Evolutionary conservation across 2,888 invertebrate genomes (phyloP), one percentile per base, ranked within the genome.

Genomic region (Gastrophysa polygoni): DNA sequence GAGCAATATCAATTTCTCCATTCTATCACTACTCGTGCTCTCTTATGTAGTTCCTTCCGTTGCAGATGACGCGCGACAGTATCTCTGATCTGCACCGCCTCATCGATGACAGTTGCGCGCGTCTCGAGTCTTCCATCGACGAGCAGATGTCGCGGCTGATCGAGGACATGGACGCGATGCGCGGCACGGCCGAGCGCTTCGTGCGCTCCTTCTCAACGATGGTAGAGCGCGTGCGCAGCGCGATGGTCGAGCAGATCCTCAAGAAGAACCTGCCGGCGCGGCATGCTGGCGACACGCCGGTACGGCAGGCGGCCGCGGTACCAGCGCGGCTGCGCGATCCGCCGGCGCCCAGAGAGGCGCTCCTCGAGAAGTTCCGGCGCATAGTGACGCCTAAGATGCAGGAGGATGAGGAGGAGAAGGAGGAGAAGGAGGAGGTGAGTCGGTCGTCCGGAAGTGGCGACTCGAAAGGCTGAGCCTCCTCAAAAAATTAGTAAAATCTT

Each of bases 241-340:
- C 38, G 4, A 38, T 38, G 38, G 38, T 38, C 47, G 57, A 57
- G 52, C 52, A 57, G 50, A 43, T 51, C 2, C 38, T 64, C 29
- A 38, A 17, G 34, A 64, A 59, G 17, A 66, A 63, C 29, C 57
- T 67, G 6, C 60, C 60, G 17, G 61, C 63, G 1, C 55, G 49
- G 32, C 60, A 69, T 20, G 62, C 46, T 7, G 71, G 71, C 10
- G 70, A 71, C 57, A 71, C 71, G 16, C 71, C 71, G 0, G 54
- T 64, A 10, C 57, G 64, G 29, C 63, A 63, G 44, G 16, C 57
- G 8, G 20, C 66, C 2, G 57, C 51, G 47, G 64, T 54, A 50
- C 68, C 70, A 1, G 51, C 63, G 29, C 34, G 61, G 16, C 55
- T 68, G 14, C 46, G 60, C n/a, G 66, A 67, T 17, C 61, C 61